Conservation (phyloP, 2,888 invertebrate species). For the Beris morrisii region DNA sequence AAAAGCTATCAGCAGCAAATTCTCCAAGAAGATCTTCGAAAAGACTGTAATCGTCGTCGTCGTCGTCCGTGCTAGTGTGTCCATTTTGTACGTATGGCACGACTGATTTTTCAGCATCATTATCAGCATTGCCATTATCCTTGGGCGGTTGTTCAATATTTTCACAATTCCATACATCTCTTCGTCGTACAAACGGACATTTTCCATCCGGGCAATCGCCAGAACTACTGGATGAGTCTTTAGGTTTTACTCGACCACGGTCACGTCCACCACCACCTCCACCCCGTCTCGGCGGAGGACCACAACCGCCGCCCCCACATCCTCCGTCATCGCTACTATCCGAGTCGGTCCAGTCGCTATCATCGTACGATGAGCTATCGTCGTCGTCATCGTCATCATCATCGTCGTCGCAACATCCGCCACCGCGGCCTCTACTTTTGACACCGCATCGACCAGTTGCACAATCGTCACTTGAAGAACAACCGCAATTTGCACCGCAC, state of each 20-base stretch:
- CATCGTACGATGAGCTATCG: too few relatives aligned
- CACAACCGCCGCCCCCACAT: conserved; percentile 5
- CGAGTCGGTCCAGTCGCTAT: background rate
- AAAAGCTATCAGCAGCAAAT: background rate
- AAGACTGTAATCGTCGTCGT: background rate
- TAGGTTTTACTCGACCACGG: background rate
- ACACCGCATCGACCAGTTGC: too few relatives aligned
- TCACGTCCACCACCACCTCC: background rate
- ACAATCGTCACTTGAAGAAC: background rate
- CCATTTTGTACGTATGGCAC: background rate
- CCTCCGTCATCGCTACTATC: conserved; percentile 8
- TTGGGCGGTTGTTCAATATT: background rate
- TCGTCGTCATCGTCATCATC: too few relatives aligned
- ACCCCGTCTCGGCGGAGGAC: background rate
- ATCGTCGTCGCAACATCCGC: too few relatives aligned
- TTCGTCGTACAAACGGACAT: background rate
- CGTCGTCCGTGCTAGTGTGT: background rate
- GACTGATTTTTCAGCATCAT: background rate
- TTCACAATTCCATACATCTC: conserved; percentile 8
- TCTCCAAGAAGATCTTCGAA: background rate
- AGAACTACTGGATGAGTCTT: conserved; percentile 13
- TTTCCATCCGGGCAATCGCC: background rate
- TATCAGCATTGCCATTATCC: background rate
- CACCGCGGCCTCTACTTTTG: too few relatives aligned
- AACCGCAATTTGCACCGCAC: background rate